Evolutionary conservation across 2,113 vertebrate species (phyloP), one percentile per base, ranked within the genome.

Genomic region (Brachypodius melanocephalos): DNA sequence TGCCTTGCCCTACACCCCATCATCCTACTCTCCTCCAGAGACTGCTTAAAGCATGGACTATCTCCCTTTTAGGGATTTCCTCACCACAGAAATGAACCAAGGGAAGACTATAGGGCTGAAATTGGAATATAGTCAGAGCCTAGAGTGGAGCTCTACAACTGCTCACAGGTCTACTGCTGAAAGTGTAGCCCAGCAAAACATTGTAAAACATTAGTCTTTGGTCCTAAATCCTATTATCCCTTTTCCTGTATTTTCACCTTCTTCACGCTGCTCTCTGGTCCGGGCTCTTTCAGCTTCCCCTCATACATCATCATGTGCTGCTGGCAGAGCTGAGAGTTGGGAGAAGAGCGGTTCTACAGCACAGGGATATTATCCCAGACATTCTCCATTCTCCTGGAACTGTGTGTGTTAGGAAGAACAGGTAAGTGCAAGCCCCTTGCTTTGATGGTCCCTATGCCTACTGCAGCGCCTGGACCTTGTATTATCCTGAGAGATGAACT

Each of bases 221-320:
- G 21, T 32, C 55, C 32, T 51, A 34, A 68, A 59, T 79, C 36
- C 48, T 72, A 5, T 20, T 45, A 3, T 67, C 4, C 18, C 16
- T 9, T 62, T 69, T 48, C 21, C 61, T 71, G 5, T 58, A 21
- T 71, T 88, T 92, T 49, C 31, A 38, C 19, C 19, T 48, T 54
- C 11, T 40, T 52, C 8, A 12, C 8, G 29, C 25, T 3, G 8
- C 16, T 40, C 4, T 40, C 1, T 1, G 21, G 22, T 67, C 28
- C 29, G 43, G 72, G 34, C 7, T 54, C 15, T 49, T 45, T 49
- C 17, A 66, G 3, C 42, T 81, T 66, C 11, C 13, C 24, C 32
- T 54, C 17, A 2, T 25, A 11, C 0, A 1, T 40, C 1, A 2
- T 17, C 7, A 1, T 2, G 17, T 29, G 49, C 73, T 55, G 49